Evolutionary conservation across 2,888 invertebrate species (phyloP).

Genomic region (Drosophila subsilvestris): DNA sequence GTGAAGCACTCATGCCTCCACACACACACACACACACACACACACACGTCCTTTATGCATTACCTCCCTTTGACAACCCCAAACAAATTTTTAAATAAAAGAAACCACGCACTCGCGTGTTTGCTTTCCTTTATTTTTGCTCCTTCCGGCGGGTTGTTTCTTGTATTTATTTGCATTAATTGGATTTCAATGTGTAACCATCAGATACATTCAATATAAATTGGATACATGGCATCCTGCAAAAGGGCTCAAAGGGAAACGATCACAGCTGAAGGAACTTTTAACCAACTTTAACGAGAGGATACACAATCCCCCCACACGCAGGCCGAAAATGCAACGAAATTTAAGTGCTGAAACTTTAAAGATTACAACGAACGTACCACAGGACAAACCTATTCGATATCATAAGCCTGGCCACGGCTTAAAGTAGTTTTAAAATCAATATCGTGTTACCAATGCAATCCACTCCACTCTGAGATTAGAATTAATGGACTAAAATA

Average conservation of each 20-base stretch:
- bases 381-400: background rate
- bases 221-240: constrained; percentile 23
- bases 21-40: constrained; percentile 17
- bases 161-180: constrained; percentile 78
- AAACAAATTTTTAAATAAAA: constrained; percentile 63
- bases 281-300: constrained; percentile 1
- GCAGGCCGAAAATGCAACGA: no score
- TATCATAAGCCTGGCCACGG: background rate
- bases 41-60: constrained; percentile 19
- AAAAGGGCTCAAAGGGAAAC: constrained; percentile 23
- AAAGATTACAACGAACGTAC: background rate
- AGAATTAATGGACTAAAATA: constrained; percentile 69
- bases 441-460: constrained; percentile 39
- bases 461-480: constrained; percentile 52
- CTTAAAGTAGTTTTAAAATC: constrained; percentile 32
- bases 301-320: background rate
- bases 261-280: constrained; percentile 11
- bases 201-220: constrained; percentile 40
- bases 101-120: constrained; percentile 56
- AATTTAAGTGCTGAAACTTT: background rate
- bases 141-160: constrained; percentile 24
- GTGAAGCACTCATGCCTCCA: constrained; percentile 5
- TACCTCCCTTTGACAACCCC: constrained; percentile 22
- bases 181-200: constrained; percentile 65
- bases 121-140: constrained; percentile 31